A percentile compares a stretch with the other conserved stretches of the same genome.
phyloP scores from a whole-genome alignment of 2,797 vertebrate genomes.

The Sebastiscus tertius region DNA sequence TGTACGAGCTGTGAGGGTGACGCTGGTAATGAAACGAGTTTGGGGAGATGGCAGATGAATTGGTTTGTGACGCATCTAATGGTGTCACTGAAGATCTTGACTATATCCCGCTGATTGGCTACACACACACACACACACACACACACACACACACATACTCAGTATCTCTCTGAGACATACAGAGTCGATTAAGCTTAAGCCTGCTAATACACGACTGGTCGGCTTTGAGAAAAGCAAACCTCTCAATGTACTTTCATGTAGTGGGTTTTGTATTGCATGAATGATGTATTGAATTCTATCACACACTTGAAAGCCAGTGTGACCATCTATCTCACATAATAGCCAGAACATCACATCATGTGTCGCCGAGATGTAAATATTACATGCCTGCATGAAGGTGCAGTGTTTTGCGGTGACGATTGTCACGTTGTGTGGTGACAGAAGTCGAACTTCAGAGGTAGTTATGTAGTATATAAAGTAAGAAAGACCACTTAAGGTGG shows the following conservation, averaged over 20 bases:
- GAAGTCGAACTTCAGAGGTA: neutral
- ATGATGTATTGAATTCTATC: neutral
- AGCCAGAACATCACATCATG: neutral
- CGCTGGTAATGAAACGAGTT: slow-evolving; percentile 41
- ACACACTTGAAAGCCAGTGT: neutral
- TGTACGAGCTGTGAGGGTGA: slow-evolving; percentile 11
- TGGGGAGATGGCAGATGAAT: slow-evolving; percentile 49
- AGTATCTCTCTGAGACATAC: neutral
- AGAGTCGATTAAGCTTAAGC: neutral
- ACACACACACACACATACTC: neutral
- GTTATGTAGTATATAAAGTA: neutral
- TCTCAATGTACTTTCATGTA: neutral
- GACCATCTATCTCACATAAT: neutral
- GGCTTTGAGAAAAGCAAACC: neutral
- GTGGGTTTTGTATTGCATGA: neutral
- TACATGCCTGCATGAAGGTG: neutral
- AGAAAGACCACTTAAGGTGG: neutral
- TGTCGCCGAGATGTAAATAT: neutral
- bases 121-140: neutral
- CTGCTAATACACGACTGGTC: neutral
- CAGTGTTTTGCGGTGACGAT: neutral
- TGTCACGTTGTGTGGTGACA: neutral
- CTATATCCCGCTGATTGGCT: slow-evolving; percentile 31
- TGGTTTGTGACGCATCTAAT: slow-evolving; percentile 46
- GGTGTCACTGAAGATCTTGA: slow-evolving; percentile 33